Evolutionary conservation across 2,888 invertebrate species (phyloP).

Genomic region (Isotomurus palustris): DNA sequence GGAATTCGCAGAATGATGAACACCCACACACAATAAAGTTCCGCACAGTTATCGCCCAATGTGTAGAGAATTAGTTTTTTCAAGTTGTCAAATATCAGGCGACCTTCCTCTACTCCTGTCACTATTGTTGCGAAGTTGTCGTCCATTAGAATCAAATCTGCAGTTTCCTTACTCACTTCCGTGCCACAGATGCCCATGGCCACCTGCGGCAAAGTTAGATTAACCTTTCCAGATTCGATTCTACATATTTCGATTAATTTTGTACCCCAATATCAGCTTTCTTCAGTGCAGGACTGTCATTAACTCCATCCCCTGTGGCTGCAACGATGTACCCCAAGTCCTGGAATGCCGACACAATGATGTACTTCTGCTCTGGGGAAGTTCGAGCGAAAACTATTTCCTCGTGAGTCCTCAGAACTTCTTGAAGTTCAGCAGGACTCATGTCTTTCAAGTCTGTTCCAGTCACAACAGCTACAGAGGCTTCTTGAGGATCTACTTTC

Average conservation of each 20-base stretch:
- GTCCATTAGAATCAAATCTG: constrained; percentile 56
- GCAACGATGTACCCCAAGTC: constrained; percentile 71
- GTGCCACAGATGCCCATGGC: constrained; percentile 77
- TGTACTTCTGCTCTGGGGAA: constrained; percentile 54
- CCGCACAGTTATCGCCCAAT: constrained; percentile 93
- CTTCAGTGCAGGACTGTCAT: constrained; percentile 78
- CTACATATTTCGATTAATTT: too few relatives aligned
- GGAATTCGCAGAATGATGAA: constrained; percentile 49
- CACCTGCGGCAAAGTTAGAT: too few relatives aligned
- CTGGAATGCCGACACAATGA: constrained; percentile 71
- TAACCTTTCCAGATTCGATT: too few relatives aligned
- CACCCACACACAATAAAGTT: constrained; percentile 68
- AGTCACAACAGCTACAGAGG: constrained; percentile 49
- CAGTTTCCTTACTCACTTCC: constrained; percentile 74
- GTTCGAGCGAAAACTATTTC: constrained; percentile 57
- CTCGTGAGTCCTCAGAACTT: constrained; percentile 36
- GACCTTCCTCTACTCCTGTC: constrained; percentile 82
- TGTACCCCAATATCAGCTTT: constrained; percentile 75
- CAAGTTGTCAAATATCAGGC: constrained; percentile 94
- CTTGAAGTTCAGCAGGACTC: constrained; percentile 48
- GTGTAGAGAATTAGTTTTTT: constrained; percentile 98
- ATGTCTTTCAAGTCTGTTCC: constrained; percentile 50
- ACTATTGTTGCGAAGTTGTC: constrained; percentile 87
- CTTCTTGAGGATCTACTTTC: constrained; percentile 49
- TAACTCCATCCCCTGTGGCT: constrained; percentile 73